A percentile compares a stretch with the other conserved stretches of the same genome.
Evolutionary conservation across 2,888 invertebrate species (phyloP).

Genomic region (Saturnia japonica): DNA sequence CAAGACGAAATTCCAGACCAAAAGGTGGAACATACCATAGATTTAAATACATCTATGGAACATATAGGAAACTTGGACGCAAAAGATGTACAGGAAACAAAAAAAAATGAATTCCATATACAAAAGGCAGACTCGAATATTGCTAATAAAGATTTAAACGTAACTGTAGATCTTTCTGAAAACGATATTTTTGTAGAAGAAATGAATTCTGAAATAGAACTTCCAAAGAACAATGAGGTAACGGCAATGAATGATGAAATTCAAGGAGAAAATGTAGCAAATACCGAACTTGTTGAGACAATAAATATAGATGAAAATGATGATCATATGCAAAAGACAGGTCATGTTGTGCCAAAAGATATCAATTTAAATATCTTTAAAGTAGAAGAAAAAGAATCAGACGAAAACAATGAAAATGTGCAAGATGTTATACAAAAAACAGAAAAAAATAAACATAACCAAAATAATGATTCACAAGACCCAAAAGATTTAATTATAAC

Average conservation of each 20-base stretch:
- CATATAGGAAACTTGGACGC: background rate
- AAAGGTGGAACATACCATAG: no score
- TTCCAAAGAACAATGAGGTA: background rate
- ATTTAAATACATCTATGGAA: no score
- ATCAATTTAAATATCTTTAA: background rate
- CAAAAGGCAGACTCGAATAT: background rate
- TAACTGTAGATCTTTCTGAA: background rate
- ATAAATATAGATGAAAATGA: background rate
- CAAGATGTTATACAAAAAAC: background rate
- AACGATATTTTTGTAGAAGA: background rate
- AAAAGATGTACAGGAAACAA: background rate
- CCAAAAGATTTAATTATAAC: slow-evolving; percentile 26
- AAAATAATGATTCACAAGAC: background rate
- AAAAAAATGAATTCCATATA: background rate
- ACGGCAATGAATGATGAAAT: background rate
- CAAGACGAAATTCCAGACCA: slow-evolving; percentile 24
- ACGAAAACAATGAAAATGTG: background rate
- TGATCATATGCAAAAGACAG: background rate
- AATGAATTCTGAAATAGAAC: background rate
- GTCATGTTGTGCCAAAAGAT: background rate
- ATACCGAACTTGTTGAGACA: background rate
- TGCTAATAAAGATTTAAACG: background rate
- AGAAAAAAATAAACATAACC: background rate
- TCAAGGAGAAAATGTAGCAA: background rate
- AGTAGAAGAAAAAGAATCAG: background rate